phyloP scores from a whole-genome alignment of 1,140 invertebrate species.

The Littorina saxatilis region DNA sequence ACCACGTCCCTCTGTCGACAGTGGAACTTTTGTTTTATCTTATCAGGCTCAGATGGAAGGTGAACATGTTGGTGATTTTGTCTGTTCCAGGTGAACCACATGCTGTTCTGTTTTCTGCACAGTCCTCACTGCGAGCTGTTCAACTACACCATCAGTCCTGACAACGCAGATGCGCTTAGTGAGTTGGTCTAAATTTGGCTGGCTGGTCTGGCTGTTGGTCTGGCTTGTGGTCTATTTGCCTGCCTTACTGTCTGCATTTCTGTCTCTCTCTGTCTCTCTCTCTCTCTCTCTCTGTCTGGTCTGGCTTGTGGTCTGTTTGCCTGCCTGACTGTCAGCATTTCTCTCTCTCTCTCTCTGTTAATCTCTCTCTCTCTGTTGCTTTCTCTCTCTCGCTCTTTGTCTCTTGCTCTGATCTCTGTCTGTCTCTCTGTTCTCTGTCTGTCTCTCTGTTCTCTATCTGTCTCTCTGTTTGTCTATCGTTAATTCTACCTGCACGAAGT shows the following conservation, averaged over 20 bases:
- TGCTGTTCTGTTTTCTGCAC: conserved; percentile 87
- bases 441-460: background rate
- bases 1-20: too few species aligned
- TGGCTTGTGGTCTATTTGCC: background rate
- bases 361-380: background rate
- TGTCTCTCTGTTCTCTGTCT: conserved; percentile 10
- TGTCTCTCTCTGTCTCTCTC: conserved; percentile 1
- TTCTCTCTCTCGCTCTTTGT: background rate
- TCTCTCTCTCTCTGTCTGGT: background rate
- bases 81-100: conserved; percentile 81
- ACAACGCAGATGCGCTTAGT: conserved; percentile 47
- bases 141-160: conserved; percentile 51
- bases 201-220: background rate
- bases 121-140: conserved; percentile 85
- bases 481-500: background rate
- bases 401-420: background rate
- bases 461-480: background rate
- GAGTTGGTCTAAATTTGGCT: conserved; percentile 32
- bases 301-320: background rate
- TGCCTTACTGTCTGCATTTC: background rate
- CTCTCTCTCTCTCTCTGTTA: background rate
- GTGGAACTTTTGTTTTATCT: too few species aligned
- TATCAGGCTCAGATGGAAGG: too few species aligned
- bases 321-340: background rate
- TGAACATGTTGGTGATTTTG: conserved; percentile 36